Evolutionary conservation across 2,888 invertebrate species (phyloP).

Genomic region (Lochmaea capreae): DNA sequence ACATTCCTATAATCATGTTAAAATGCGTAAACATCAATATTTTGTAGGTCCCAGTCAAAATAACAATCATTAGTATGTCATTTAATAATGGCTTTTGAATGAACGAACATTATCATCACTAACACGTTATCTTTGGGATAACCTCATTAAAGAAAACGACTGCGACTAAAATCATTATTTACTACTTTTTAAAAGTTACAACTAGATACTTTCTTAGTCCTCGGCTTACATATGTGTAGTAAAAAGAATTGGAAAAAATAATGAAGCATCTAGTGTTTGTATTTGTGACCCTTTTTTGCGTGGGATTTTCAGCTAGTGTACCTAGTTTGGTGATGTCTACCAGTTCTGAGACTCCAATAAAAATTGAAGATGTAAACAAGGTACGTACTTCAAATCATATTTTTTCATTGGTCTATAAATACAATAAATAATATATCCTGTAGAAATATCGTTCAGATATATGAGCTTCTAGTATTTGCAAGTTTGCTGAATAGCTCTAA

Average conservation of each 20-base stretch:
- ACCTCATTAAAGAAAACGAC: constrained; percentile 2
- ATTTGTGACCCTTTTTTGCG: background rate
- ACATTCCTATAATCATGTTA: no score
- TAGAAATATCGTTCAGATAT: background rate
- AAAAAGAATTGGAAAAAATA: background rate
- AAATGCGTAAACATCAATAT: no score
- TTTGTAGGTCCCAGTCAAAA: background rate
- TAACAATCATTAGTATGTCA: background rate
- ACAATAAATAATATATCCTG: background rate
- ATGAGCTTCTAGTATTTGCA: no score
- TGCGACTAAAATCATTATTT: background rate
- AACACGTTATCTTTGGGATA: constrained; percentile 5
- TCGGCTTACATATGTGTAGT: background rate
- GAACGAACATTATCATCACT: background rate
- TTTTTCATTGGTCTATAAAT: background rate
- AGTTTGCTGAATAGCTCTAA: no score
- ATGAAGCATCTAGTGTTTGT: background rate
- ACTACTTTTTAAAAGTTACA: no score
- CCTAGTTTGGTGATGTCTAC: constrained; percentile 10
- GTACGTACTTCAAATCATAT: background rate
- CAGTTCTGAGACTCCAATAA: background rate
- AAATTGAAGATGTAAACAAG: background rate
- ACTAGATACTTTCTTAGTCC: background rate
- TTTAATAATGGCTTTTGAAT: constrained; percentile 8
- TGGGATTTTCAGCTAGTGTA: background rate